Evolutionary conservation across 2,888 invertebrate genomes (phyloP).

Genomic region (Erynnis tages): DNA sequence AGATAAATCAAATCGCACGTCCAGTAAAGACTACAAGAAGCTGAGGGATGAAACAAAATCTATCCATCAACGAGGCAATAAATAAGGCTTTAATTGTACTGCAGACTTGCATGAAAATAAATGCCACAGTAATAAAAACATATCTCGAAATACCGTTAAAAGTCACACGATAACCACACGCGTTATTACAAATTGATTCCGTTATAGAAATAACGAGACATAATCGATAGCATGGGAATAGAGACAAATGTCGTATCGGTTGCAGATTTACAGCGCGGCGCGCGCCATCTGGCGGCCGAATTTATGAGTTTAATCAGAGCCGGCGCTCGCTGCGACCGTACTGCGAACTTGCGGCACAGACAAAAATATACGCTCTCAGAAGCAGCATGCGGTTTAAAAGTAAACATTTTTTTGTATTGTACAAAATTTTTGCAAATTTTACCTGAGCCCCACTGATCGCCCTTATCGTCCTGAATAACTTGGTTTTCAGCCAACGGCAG

Average conservation of each 20-base stretch:
- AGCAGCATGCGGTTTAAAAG: too few species aligned
- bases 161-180: neutral
- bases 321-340: constrained; percentile 20
- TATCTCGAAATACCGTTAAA: neutral
- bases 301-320: constrained; percentile 78
- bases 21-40: too few species aligned
- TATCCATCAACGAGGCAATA: too few species aligned
- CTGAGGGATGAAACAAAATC: too few species aligned
- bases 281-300: constrained; percentile 71
- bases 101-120: too few species aligned
- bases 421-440: too few species aligned
- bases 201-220: constrained; percentile 21
- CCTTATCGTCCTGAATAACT: too few species aligned
- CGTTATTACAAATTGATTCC: constrained; percentile 18
- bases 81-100: too few species aligned
- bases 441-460: too few species aligned
- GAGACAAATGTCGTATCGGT: constrained; percentile 76
- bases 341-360: constrained; percentile 10
- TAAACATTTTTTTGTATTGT: too few species aligned
- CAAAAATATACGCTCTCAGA: neutral
- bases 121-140: constrained; percentile 15
- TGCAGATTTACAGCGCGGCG: constrained; percentile 69
- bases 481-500: too few species aligned
- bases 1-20: too few species aligned
- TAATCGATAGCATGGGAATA: constrained; percentile 49